Evolutionary conservation across 2,113 vertebrate genomes (phyloP).

Genomic region (Sinocyclocheilus rhinocerous): DNA sequence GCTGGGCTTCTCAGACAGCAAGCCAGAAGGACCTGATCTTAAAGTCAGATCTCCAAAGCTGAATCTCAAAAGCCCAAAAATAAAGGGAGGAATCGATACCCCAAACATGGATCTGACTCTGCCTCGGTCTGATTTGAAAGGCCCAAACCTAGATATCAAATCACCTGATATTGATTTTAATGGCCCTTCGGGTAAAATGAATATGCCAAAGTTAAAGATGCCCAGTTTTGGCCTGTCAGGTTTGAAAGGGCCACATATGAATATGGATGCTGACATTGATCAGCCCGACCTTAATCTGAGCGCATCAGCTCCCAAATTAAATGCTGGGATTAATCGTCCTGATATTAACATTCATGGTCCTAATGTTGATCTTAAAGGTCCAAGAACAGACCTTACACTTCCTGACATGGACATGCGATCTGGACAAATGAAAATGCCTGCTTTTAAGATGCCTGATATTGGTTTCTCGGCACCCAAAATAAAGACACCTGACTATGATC

Average conservation of each 20-base stretch:
- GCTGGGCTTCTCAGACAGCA: background rate
- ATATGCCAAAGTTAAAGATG: constrained; percentile 48
- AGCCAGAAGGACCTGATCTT: constrained; percentile 55
- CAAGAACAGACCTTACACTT: constrained; percentile 57
- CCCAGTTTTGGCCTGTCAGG: constrained; percentile 32
- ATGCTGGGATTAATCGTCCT: constrained; percentile 50
- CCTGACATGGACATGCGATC: constrained; percentile 60
- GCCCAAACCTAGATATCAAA: constrained; percentile 39
- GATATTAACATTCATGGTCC: constrained; percentile 48
- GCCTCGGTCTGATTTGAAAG: background rate
- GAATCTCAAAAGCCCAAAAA: constrained; percentile 51
- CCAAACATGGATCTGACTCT: constrained; percentile 49
- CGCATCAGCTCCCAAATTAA: constrained; percentile 51
- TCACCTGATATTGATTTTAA: constrained; percentile 51
- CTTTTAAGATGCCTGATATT: constrained; percentile 54
- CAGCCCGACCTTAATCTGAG: constrained; percentile 43
- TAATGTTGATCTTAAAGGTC: background rate
- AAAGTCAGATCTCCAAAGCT: constrained; percentile 51
- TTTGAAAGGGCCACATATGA: constrained; percentile 37
- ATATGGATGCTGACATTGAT: background rate
- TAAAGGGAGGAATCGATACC: constrained; percentile 57
- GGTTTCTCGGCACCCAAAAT: constrained; percentile 47
- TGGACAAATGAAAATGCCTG: constrained; percentile 42
- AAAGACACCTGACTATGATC: background rate
- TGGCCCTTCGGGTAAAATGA: constrained; percentile 46